phyloP scores from a whole-genome alignment of 2,888 invertebrate species.

The Synanthedon tipuliformis region DNA sequence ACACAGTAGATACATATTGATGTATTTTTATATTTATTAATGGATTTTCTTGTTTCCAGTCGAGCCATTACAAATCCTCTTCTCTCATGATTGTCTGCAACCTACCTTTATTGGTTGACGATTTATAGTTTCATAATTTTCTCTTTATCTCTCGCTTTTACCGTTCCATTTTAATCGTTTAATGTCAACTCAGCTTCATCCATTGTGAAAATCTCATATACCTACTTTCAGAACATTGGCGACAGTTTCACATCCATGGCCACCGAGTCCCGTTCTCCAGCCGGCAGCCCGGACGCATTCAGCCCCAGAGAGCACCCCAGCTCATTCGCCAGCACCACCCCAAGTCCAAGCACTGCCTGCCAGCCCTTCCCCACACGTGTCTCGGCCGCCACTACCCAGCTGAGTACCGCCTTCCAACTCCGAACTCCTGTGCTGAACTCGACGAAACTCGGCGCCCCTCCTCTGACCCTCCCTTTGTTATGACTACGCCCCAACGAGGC shows the following conservation, averaged over 20 bases:
- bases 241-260: slow-evolving; percentile 80
- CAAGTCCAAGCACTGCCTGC: slow-evolving; percentile 52
- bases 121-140: too few relatives aligned
- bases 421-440: slow-evolving; percentile 71
- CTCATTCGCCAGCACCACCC: slow-evolving; percentile 50
- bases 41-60: not conserved
- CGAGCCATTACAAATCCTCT: not conserved
- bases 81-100: not conserved
- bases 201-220: not conserved
- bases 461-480: slow-evolving; percentile 49
- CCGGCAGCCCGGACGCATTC: slow-evolving; percentile 79
- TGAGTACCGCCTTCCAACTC: slow-evolving; percentile 71
- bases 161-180: too few relatives aligned
- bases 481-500: slow-evolving; percentile 41
- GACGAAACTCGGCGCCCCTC: slow-evolving; percentile 67
- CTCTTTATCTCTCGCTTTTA: too few relatives aligned
- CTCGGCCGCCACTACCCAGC: slow-evolving; percentile 64
- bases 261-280: slow-evolving; percentile 81
- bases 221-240: slow-evolving; percentile 66
- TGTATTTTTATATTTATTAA: not conserved
- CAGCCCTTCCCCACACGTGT: slow-evolving; percentile 46
- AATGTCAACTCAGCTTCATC: not conserved
- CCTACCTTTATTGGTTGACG: too few relatives aligned
- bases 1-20: too few relatives aligned
- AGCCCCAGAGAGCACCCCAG: slow-evolving; percentile 74